A percentile compares a stretch with the other conserved stretches of the same genome.
Conservation (phyloP, 2,888 invertebrate species). For the Zelleria hepariella region DNA sequence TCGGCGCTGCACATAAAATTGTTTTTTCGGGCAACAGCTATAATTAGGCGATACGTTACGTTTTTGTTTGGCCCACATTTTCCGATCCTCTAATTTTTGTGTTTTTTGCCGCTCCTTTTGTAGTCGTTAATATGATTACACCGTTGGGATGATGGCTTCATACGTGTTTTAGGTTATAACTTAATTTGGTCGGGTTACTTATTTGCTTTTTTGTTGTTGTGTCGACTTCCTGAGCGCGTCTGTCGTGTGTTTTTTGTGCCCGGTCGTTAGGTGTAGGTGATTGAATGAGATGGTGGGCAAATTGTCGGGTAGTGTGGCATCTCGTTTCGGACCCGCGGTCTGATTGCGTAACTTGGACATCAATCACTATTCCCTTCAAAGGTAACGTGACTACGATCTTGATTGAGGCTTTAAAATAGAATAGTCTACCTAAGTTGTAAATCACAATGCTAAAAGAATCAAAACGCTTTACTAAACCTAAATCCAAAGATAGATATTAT, state of each 20-base stretch:
- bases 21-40: slow-evolving; percentile 69
- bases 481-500: too few relatives aligned
- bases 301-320: slow-evolving; percentile 35
- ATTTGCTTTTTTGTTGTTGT: slow-evolving; percentile 65
- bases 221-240: slow-evolving; percentile 66
- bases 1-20: slow-evolving; percentile 59
- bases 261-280: slow-evolving; percentile 63
- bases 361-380: too few relatives aligned
- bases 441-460: too few relatives aligned
- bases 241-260: slow-evolving; percentile 59
- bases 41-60: slow-evolving; percentile 71
- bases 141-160: slow-evolving; percentile 71
- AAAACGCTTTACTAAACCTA: too few relatives aligned
- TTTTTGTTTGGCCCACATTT: slow-evolving; percentile 73
- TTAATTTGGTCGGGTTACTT: slow-evolving; percentile 68
- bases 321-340: not conserved
- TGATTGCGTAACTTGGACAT: too few relatives aligned
- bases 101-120: slow-evolving; percentile 70
- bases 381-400: too few relatives aligned
- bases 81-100: slow-evolving; percentile 70
- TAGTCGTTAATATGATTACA: slow-evolving; percentile 73
- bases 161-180: slow-evolving; percentile 73
- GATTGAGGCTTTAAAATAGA: too few relatives aligned
- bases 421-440: too few relatives aligned
- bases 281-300: slow-evolving; percentile 66